These are phyloP conservation scores for Resseliella maxima DNA, from an alignment of 2,888 invertebrate species.

Conservation along the genomic window DNA sequence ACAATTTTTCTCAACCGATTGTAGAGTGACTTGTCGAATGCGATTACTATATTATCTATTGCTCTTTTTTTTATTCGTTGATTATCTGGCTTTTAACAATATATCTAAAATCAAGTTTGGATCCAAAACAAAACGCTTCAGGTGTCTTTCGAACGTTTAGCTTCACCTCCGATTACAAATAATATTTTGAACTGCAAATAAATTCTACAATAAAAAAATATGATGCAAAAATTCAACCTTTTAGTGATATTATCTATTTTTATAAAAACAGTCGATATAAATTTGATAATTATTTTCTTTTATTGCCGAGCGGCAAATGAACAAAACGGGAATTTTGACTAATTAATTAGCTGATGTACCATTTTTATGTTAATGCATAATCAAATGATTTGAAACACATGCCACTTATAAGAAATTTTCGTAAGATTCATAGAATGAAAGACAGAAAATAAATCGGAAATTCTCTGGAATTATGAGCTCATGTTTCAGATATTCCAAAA, in stretches of 20 bases:
- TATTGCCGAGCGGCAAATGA: not conserved
- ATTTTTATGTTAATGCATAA: constrained; percentile 23
- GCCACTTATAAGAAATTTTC: not conserved
- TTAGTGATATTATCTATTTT: constrained; percentile 18
- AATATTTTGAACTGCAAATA: too few species aligned
- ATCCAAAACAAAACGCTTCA: not conserved
- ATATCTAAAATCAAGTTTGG: not conserved
- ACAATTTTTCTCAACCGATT: not conserved
- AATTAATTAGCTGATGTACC: constrained; percentile 14
- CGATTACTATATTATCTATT: not conserved
- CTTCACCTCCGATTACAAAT: too few species aligned
- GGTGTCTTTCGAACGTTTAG: not conserved
- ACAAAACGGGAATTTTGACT: constrained; percentile 2
- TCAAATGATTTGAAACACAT: not conserved
- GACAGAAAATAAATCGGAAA: too few species aligned
- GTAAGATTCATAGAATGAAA: not conserved
- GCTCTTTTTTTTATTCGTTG: not conserved
- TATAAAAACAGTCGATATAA: constrained; percentile 15
- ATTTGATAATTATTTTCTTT: not conserved
- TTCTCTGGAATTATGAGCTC: not conserved
- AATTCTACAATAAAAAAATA: not conserved
- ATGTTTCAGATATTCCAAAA: not conserved
- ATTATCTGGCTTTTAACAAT: not conserved
- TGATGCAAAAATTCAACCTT: constrained; percentile 10
- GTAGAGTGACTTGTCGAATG: not conserved